phyloP scores from a whole-genome alignment of 2,888 invertebrate genomes.

The Doris montereyensis region DNA sequence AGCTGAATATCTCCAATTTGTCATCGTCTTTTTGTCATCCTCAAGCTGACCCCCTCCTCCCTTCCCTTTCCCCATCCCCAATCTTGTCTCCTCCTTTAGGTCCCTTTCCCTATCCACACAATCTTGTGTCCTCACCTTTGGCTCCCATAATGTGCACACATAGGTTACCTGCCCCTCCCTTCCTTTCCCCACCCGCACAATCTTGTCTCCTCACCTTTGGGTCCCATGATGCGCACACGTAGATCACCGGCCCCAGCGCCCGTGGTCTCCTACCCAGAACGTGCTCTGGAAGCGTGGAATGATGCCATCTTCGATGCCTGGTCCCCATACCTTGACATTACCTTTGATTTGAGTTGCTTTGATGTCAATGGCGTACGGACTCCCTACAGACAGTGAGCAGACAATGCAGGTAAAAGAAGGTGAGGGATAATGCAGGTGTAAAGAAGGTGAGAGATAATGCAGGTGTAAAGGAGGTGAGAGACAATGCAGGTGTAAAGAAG shows the following conservation, averaged over 20 bases:
- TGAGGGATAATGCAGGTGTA: too few relatives aligned
- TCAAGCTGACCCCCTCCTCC: too few relatives aligned
- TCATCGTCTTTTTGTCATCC: too few relatives aligned
- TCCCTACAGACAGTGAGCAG: conserved; percentile 48
- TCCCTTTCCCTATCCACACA: too few relatives aligned
- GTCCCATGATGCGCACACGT: conserved; percentile 62
- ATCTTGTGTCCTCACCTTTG: too few relatives aligned
- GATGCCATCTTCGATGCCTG: conserved; percentile 59
- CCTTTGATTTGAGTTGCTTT: conserved; percentile 38
- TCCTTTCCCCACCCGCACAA: too few relatives aligned
- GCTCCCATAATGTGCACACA: conserved; percentile 63
- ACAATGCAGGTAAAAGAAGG: background rate
- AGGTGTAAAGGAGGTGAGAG: too few relatives aligned
- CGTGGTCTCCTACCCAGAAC: conserved; percentile 58
- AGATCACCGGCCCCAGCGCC: conserved; percentile 62
- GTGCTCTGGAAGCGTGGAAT: conserved; percentile 57
- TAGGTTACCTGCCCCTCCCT: conserved; percentile 60
- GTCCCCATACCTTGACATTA: conserved; percentile 57
- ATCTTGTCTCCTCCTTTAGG: too few relatives aligned
- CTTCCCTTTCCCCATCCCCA: too few relatives aligned
- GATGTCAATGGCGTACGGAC: conserved; percentile 61
- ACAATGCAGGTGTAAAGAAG: too few relatives aligned
- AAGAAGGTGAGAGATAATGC: too few relatives aligned
- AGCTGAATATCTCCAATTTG: too few relatives aligned
- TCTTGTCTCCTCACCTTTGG: conserved; percentile 64